These are phyloP conservation scores for Helicolenus hilgendorfi DNA, from an alignment of 2,797 vertebrate genomes.

Conservation along the genomic window DNA sequence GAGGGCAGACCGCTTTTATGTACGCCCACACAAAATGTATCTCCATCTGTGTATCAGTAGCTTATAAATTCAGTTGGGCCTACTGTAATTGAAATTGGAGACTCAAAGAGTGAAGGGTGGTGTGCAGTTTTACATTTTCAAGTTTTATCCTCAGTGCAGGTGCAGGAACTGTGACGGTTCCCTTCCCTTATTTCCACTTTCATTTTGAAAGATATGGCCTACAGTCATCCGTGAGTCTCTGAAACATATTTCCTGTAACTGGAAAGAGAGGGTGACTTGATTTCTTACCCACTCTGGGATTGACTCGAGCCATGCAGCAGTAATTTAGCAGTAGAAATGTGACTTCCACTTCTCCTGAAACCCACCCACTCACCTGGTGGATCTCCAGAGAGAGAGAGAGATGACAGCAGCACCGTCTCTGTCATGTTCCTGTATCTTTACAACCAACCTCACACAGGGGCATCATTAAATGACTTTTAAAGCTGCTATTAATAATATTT, in stretches of 20 bases:
- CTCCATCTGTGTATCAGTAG: conserved; percentile 37
- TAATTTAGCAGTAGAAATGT: not conserved
- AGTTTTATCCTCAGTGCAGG: not conserved
- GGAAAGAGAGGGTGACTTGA: conserved; percentile 6
- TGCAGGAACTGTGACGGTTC: not conserved
- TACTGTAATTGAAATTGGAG: conserved; percentile 31
- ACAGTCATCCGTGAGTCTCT: not conserved
- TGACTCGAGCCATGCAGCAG: not conserved
- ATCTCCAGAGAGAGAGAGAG: conserved; percentile 13
- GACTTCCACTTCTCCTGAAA: conserved; percentile 2
- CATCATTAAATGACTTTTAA: not conserved
- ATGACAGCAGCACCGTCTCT: not conserved
- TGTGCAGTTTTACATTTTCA: not conserved
- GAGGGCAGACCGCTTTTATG: conserved; percentile 65
- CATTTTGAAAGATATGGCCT: not conserved
- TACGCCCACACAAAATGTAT: conserved; percentile 58
- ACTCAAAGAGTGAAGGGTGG: not conserved
- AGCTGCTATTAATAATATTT: not conserved
- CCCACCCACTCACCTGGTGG: conserved; percentile 28
- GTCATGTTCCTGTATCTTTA: not conserved
- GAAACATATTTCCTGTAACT: not conserved
- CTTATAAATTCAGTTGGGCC: conserved; percentile 33
- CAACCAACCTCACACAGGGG: not conserved
- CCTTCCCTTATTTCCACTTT: not conserved
- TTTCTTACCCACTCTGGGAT: not conserved